These are phyloP conservation scores for Ranitomeya variabilis DNA, from an alignment of 2,113 vertebrate species.

Conservation along the genomic window DNA sequence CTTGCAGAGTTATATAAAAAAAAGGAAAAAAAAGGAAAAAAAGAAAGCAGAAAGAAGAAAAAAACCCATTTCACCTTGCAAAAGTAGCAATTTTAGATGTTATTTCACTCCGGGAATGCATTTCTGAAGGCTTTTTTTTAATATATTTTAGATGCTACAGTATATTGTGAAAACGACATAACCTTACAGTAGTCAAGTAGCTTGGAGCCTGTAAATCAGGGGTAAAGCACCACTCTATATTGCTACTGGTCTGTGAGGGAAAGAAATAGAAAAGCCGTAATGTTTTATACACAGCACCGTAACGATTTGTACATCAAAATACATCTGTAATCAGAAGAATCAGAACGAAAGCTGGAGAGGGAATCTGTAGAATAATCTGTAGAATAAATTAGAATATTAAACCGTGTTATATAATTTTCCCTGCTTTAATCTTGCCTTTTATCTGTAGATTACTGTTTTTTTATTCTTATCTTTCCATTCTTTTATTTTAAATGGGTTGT, in stretches of 20 bases:
- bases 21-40: too few species aligned
- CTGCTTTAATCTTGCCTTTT: background rate
- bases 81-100: slow-evolving; percentile 45
- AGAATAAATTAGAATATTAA: background rate
- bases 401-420: background rate
- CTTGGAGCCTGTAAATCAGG: slow-evolving; percentile 17
- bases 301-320: background rate
- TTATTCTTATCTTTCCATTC: too few species aligned
- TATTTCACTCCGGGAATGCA: slow-evolving; percentile 21
- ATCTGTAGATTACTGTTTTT: too few species aligned
- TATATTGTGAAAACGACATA: slow-evolving; percentile 32
- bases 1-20: slow-evolving; percentile 13
- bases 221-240: background rate
- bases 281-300: background rate
- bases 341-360: background rate
- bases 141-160: slow-evolving; percentile 29
- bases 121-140: slow-evolving; percentile 5
- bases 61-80: slow-evolving; percentile 29
- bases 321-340: background rate
- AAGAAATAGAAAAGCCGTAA: background rate
- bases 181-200: slow-evolving; percentile 39
- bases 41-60: background rate
- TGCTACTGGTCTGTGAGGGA: background rate
- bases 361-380: background rate
- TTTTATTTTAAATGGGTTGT: too few species aligned